These are phyloP conservation scores for Danio albolineatus DNA, from an alignment of 2,797 vertebrate species.

Conservation along the genomic window DNA sequence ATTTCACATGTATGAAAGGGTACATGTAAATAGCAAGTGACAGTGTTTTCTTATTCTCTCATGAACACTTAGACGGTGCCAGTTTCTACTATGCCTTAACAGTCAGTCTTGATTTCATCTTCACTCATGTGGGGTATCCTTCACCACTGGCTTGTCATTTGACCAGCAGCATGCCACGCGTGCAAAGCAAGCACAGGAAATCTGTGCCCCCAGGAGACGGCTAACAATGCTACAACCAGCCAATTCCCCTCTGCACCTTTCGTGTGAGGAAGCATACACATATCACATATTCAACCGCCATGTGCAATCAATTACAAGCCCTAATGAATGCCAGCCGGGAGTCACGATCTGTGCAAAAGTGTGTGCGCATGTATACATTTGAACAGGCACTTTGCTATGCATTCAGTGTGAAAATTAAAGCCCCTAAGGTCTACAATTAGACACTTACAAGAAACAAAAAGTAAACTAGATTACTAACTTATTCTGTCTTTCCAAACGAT, in stretches of 20 bases:
- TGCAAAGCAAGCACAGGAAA: slow-evolving; percentile 80
- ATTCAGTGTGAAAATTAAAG: slow-evolving; percentile 16
- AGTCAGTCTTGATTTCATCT: slow-evolving; percentile 62
- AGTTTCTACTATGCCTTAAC: slow-evolving; percentile 42
- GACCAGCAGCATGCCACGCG: slow-evolving; percentile 80
- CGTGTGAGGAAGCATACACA: slow-evolving; percentile 67
- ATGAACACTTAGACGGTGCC: background rate
- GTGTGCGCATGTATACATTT: slow-evolving; percentile 29
- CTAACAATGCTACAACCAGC: slow-evolving; percentile 75
- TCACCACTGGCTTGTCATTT: slow-evolving; percentile 63
- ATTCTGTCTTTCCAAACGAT: background rate
- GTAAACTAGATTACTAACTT: slow-evolving; percentile 78
- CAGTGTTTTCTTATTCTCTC: background rate
- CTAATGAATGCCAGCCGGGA: slow-evolving; percentile 83
- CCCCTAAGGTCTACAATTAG: slow-evolving; percentile 30
- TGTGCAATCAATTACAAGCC: slow-evolving; percentile 84
- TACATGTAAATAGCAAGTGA: background rate
- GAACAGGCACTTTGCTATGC: slow-evolving; percentile 70
- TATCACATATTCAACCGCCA: slow-evolving; percentile 78
- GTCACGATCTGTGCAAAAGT: slow-evolving; percentile 16
- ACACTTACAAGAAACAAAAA: slow-evolving; percentile 59
- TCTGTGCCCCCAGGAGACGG: slow-evolving; percentile 72
- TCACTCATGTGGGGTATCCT: slow-evolving; percentile 33
- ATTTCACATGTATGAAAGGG: slow-evolving; percentile 13
- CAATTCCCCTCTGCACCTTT: slow-evolving; percentile 87